Percentiles rank a stretch among this genome's conserved stretches.
Conservation (phyloP, 2,797 vertebrate genomes). For the Cossypha niveicapilla region DNA sequence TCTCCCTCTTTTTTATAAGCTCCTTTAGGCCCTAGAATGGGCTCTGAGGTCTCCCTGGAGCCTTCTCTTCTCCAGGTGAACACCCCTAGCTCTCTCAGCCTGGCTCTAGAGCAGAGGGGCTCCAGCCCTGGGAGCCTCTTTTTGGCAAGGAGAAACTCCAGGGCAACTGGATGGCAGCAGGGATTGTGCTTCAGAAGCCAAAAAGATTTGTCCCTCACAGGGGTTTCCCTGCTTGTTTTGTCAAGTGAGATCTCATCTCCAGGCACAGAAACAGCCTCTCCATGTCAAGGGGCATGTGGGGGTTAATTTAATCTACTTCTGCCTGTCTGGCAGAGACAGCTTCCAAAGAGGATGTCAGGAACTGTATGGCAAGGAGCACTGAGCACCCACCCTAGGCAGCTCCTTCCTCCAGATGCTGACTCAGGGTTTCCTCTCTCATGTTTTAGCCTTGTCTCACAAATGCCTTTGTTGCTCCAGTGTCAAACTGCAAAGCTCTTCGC, state of each 20-base stretch:
- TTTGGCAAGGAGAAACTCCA: background rate
- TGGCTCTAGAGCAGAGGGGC: background rate
- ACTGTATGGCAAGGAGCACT: background rate
- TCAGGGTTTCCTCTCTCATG: background rate
- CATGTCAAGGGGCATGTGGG: fast-evolving
- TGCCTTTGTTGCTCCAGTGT: background rate
- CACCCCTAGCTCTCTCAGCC: background rate
- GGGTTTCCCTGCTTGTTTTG: background rate
- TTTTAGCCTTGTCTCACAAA: background rate
- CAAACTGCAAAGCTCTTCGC: background rate
- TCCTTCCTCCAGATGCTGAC: background rate
- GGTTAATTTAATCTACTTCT: background rate
- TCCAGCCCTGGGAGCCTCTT: background rate
- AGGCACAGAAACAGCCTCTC: background rate
- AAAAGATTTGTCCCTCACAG: background rate
- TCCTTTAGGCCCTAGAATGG: background rate
- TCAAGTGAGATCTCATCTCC: background rate
- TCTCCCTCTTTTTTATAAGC: background rate
- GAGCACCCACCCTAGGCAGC: background rate
- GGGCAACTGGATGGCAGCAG: background rate
- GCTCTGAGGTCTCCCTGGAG: background rate
- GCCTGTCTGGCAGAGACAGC: background rate
- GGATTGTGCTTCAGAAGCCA: background rate
- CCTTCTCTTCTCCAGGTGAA: background rate
- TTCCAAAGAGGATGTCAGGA: background rate